phyloP scores from a whole-genome alignment of 2,888 invertebrate species.

The Eupithecia centaureata region DNA sequence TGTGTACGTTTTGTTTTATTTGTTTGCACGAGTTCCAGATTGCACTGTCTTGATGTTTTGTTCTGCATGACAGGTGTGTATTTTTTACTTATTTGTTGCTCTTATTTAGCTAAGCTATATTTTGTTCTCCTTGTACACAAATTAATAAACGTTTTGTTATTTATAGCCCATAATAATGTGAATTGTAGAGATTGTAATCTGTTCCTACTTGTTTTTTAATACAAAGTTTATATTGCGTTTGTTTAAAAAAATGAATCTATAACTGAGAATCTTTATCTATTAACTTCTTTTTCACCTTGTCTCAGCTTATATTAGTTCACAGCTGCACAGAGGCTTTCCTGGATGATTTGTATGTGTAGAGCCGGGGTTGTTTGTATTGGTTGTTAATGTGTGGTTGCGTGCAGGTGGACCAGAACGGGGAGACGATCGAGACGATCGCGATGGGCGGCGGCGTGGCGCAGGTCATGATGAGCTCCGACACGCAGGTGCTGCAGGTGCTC shows the following conservation, averaged over 20 bases:
- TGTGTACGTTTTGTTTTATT: slow-evolving; percentile 46
- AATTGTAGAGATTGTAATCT: neutral
- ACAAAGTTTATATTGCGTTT: neutral
- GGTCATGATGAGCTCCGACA: slow-evolving; percentile 90
- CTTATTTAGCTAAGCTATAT: neutral
- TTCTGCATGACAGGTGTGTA: slow-evolving; percentile 49
- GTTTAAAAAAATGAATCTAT: neutral
- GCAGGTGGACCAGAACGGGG: slow-evolving; percentile 90
- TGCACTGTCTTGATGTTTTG: slow-evolving; percentile 36
- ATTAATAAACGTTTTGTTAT: too few relatives aligned
- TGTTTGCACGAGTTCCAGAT: slow-evolving; percentile 44
- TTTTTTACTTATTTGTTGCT: slow-evolving; percentile 24
- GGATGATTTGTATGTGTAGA: too few relatives aligned
- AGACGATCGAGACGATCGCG: slow-evolving; percentile 89
- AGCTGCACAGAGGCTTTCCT: too few relatives aligned
- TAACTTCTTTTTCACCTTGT: neutral
- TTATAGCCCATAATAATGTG: neutral
- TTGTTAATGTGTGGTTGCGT: neutral
- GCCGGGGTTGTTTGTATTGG: neutral
- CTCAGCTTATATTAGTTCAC: too few relatives aligned
- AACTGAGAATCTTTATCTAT: neutral
- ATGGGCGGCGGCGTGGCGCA: slow-evolving; percentile 91
- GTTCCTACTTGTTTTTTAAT: neutral
- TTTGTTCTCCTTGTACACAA: too few relatives aligned
- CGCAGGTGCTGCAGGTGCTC: slow-evolving; percentile 92